Evolutionary conservation across 2,113 vertebrate species (phyloP).

Genomic region (Mungos mungo): DNA sequence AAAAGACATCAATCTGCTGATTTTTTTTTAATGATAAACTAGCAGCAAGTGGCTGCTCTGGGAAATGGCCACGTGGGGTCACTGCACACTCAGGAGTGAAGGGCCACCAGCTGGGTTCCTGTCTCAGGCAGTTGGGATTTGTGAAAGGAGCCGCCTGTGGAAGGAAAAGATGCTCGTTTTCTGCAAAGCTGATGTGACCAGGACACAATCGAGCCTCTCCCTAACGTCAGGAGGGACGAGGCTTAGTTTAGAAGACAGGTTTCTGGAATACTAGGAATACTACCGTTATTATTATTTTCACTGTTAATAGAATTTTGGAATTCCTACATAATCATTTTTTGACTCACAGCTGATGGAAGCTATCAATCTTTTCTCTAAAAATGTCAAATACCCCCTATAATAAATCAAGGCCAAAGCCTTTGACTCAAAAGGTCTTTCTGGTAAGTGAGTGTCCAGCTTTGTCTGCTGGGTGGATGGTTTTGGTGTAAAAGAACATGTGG

Average conservation of each 20-base stretch:
- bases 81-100: slow-evolving; percentile 36
- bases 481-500: neutral
- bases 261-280: neutral
- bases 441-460: neutral
- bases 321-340: neutral
- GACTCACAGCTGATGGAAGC: neutral
- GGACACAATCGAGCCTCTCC: neutral
- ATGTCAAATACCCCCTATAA: neutral
- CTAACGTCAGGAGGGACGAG: neutral
- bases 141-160: too few relatives aligned
- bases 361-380: neutral
- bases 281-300: neutral
- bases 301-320: neutral
- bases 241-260: neutral
- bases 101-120: neutral
- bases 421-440: neutral
- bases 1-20: neutral
- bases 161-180: neutral
- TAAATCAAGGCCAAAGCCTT: neutral
- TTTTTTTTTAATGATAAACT: neutral
- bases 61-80: slow-evolving; percentile 54
- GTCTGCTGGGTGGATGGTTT: neutral
- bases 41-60: neutral
- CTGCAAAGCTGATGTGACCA: neutral
- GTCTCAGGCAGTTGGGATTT: neutral